Conservation (phyloP, 2,888 invertebrate species). For the Amitus sp. region DNA sequence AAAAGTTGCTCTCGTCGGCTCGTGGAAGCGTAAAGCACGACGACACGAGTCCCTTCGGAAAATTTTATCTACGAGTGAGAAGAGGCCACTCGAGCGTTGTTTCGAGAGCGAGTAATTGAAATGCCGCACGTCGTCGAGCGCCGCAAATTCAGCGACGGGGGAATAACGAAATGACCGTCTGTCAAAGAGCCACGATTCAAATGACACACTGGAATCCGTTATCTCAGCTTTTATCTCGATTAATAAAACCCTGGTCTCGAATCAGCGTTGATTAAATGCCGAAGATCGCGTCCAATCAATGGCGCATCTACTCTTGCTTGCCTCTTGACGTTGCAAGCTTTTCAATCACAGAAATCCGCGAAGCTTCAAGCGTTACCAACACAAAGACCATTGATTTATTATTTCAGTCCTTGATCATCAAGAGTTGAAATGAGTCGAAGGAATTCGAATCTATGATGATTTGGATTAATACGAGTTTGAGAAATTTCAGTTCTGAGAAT, state of each 20-base stretch:
- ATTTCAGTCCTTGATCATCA: no score
- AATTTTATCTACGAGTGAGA: slow-evolving; percentile 54
- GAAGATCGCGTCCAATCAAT: neutral
- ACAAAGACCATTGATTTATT: no score
- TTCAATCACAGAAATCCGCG: no score
- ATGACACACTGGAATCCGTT: slow-evolving; percentile 32
- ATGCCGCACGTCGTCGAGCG: slow-evolving; percentile 27
- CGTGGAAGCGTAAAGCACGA: no score
- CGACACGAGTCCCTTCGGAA: slow-evolving; percentile 45
- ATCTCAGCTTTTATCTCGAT: slow-evolving; percentile 35
- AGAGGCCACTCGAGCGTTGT: slow-evolving; percentile 55
- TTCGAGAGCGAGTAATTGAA: slow-evolving; percentile 52
- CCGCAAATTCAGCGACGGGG: slow-evolving; percentile 23
- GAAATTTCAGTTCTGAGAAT: no score
- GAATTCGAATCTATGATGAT: no score
- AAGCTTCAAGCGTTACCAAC: no score
- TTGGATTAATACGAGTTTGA: no score
- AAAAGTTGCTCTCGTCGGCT: no score
- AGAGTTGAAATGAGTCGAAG: no score
- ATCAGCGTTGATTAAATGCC: neutral
- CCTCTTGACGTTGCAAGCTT: no score
- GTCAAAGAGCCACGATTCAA: slow-evolving; percentile 32
- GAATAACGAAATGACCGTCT: slow-evolving; percentile 36
- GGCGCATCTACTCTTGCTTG: neutral
- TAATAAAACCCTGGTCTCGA: slow-evolving; percentile 16